Percentiles rank a stretch among this genome's conserved stretches.
phyloP scores from a whole-genome alignment of 1,140 invertebrate species.

The Hycleus phaleratus region DNA sequence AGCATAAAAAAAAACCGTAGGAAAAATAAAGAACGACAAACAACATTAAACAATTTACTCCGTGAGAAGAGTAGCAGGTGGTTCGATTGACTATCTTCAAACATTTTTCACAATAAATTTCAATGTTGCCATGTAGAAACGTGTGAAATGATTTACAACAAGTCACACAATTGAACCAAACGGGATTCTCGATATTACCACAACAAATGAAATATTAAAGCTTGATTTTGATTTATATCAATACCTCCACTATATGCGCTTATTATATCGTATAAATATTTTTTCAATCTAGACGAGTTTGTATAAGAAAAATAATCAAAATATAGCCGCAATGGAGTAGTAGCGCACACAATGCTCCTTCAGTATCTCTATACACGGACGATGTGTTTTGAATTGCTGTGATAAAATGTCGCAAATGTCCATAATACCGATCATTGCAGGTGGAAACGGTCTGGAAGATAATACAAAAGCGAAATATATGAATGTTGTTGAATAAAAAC shows the following conservation, averaged over 20 bases:
- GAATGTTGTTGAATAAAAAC: constrained; percentile 21
- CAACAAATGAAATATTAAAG: no score
- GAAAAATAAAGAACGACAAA: no score
- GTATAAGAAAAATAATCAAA: constrained; percentile 12
- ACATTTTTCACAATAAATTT: neutral
- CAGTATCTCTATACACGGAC: constrained; percentile 30
- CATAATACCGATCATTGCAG: constrained; percentile 37
- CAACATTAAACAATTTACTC: no score
- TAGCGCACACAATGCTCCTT: constrained; percentile 4
- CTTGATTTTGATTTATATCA: no score
- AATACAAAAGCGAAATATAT: constrained; percentile 36
- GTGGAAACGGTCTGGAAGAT: constrained; percentile 41
- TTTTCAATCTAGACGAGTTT: no score
- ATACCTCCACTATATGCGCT: no score
- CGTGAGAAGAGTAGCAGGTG: constrained; percentile 9
- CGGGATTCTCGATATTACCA: no score
- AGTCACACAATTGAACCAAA: no score
- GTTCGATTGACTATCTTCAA: neutral
- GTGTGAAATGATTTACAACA: no score
- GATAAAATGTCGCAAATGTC: constrained; percentile 39
- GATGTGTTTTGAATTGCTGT: constrained; percentile 38
- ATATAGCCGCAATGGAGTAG: constrained; percentile 8
- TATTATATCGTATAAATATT: no score
- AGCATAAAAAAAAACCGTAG: no score
- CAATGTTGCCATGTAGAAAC: no score